Evolutionary conservation across 2,113 vertebrate genomes (phyloP), one percentile per base, ranked within the genome.

Genomic region (Pogonocichla stellata): DNA sequence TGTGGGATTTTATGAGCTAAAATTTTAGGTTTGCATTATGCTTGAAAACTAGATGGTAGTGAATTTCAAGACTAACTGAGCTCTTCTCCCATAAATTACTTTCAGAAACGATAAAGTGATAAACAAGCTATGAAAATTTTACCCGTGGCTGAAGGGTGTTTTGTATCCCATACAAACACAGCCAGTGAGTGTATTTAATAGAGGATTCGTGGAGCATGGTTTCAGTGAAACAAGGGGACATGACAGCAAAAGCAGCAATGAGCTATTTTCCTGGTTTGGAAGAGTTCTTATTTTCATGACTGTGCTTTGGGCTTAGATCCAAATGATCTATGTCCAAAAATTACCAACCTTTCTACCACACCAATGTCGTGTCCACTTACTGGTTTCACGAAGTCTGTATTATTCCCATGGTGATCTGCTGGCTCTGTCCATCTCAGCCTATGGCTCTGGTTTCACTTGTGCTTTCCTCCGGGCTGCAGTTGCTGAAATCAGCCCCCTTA

Each of bases 191-290:
- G 13, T 25, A 73, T 73, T 66, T 45, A 58, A 53, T 28, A 66
- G 15, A 53, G 38, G 7, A 53, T 65, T 36, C 0, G 0, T 5
- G 1, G 28, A n/a, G 23, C 19, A 38, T 29, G 23, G 28, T 60
- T 66, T 53, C 24, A 53, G 38, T 29, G 38, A 53, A 66, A 74
- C n/a, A 81, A 53, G 28, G 19, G 28, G 29, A 88, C 2, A 10
- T 20, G 19, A n/a, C 23, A 69, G 54, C 5, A 1, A 60, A 38
- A 60, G 38, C 22, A 53, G 38, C n/a, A 45, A 61, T 53, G 38
- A 78, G 33, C 28, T 61, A 4, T 26, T 38, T 69, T 78, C 47
- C 19, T 18, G 3, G 28, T 53, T 61, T 61, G 47, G 38, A 69
- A 69, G 33, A 61, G 33, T 53, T 61, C 22, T 77, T 38, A 33